These are phyloP conservation scores for Liparis tanakae DNA, from an alignment of 2,797 vertebrate genomes.

Conservation along the genomic window DNA sequence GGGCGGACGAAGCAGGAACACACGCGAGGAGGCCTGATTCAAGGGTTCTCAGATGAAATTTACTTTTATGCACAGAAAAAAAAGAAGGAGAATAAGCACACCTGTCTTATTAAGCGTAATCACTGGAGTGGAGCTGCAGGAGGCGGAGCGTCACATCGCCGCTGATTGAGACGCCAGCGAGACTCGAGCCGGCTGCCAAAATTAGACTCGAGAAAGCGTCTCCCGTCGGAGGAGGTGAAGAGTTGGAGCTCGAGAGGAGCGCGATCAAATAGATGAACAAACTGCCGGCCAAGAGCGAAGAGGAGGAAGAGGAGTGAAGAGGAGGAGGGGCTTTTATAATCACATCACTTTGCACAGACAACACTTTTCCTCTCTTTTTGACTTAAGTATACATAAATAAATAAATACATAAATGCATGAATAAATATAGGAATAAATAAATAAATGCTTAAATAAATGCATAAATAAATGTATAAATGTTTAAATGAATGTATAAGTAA, in stretches of 20 bases:
- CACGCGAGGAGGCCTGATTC: constrained; percentile 29
- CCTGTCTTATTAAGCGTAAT: constrained; percentile 47
- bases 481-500: too few species aligned
- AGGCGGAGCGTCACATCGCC: constrained; percentile 21
- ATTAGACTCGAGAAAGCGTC: constrained; percentile 25
- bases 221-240: constrained; percentile 16
- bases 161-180: constrained; percentile 36
- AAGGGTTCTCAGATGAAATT: background rate
- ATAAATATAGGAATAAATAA: too few species aligned
- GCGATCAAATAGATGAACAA: background rate
- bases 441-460: too few species aligned
- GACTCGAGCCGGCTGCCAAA: constrained; percentile 12
- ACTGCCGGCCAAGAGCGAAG: background rate
- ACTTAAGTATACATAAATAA: too few species aligned
- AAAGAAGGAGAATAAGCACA: too few species aligned
- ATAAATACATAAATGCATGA: too few species aligned
- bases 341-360: background rate
- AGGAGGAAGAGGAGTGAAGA: too few species aligned
- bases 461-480: too few species aligned
- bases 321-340: background rate
- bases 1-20: constrained; percentile 25
- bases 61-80: constrained; percentile 32
- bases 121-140: constrained; percentile 34
- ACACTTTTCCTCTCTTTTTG: too few species aligned
- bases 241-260: background rate